Evolutionary conservation across 2,888 invertebrate species (phyloP).

Genomic region (Seira musarum): DNA sequence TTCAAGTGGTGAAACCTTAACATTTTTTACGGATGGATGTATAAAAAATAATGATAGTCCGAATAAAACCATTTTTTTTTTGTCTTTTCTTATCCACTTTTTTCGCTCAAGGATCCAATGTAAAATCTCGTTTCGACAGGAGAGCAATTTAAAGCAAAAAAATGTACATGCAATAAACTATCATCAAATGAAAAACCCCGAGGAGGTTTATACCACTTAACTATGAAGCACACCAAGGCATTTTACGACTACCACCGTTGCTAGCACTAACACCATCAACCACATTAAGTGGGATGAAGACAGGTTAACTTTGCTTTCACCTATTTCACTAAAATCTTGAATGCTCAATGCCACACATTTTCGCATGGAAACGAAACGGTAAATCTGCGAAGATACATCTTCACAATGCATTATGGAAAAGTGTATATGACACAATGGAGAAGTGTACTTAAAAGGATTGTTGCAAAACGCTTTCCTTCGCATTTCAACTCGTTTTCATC

Average conservation of each 20-base stretch:
- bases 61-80: background rate
- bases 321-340: constrained; percentile 21
- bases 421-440: background rate
- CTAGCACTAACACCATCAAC: background rate
- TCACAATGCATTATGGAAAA: background rate
- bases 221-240: constrained; percentile 24
- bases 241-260: constrained; percentile 36
- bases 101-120: constrained; percentile 27
- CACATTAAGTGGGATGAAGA: constrained; percentile 42
- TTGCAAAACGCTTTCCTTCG: background rate
- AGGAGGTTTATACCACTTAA: constrained; percentile 26
- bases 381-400: background rate
- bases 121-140: constrained; percentile 51
- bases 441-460: background rate
- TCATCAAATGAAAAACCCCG: constrained; percentile 29
- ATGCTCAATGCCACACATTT: background rate
- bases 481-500: background rate
- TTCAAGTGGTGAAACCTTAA: background rate
- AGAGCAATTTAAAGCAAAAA: constrained; percentile 50
- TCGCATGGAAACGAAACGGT: background rate
- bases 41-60: constrained; percentile 11
- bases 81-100: background rate
- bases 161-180: constrained; percentile 50
- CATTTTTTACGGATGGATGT: background rate
- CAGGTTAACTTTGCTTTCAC: constrained; percentile 49